A percentile compares a stretch with the other conserved stretches of the same genome.
Conservation (phyloP, 2,797 vertebrate genomes). For the Eospalax fontanierii region DNA sequence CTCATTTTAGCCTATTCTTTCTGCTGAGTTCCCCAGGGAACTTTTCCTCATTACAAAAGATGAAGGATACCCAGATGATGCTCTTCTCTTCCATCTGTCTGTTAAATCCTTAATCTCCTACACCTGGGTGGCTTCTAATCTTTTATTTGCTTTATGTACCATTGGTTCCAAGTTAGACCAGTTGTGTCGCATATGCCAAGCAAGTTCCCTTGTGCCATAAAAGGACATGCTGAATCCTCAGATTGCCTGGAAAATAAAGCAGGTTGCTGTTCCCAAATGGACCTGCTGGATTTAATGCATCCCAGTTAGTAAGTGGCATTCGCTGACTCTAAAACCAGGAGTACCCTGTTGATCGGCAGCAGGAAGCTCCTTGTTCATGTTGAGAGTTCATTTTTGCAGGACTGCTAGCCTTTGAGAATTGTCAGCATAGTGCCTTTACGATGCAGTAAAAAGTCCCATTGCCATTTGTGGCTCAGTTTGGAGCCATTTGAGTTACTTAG, state of each 20-base stretch:
- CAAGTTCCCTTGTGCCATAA: constrained; percentile 51
- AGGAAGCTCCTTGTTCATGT: constrained; percentile 46
- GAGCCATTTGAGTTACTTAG: constrained; percentile 50
- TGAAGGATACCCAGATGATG: constrained; percentile 74
- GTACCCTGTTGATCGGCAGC: constrained; percentile 62
- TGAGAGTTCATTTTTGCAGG: constrained; percentile 45
- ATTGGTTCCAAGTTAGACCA: constrained; percentile 67
- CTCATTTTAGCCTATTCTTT: constrained; percentile 68
- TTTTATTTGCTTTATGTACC: constrained; percentile 74
- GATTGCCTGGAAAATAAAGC: constrained; percentile 50
- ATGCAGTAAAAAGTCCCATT: not conserved
- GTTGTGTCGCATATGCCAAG: constrained; percentile 37
- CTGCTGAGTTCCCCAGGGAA: constrained; percentile 52
- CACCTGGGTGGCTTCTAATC: constrained; percentile 78
- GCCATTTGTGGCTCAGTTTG: constrained; percentile 61
- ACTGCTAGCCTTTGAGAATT: constrained; percentile 28
- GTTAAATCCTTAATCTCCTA: constrained; percentile 77
- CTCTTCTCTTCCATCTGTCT: constrained; percentile 68
- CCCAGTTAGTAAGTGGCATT: constrained; percentile 59
- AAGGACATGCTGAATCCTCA: constrained; percentile 1
- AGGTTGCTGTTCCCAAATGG: constrained; percentile 62
- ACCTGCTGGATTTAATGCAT: constrained; percentile 68
- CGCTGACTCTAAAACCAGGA: not conserved
- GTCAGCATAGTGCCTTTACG: constrained; percentile 38
- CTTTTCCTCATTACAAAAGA: constrained; percentile 62